phyloP scores from a whole-genome alignment of 2,888 invertebrate species.

The Drosophila mercatorum region DNA sequence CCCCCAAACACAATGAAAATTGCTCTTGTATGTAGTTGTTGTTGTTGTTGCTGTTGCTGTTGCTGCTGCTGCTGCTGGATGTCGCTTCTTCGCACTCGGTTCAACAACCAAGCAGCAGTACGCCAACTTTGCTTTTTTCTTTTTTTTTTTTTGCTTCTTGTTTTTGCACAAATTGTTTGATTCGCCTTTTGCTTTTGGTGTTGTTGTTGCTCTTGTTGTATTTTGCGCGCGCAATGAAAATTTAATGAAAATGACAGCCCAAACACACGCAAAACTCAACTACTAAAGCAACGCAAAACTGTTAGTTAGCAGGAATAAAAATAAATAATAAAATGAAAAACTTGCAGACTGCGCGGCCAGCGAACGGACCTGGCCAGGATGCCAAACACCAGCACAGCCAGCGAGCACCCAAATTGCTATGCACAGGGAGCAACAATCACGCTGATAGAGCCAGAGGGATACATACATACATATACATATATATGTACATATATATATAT shows the following conservation, averaged over 20 bases:
- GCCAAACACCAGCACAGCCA: conserved; percentile 18
- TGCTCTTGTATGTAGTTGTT: conserved; percentile 19
- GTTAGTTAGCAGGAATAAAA: conserved; percentile 50
- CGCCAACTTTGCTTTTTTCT: conserved; percentile 45
- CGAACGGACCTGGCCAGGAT: conserved; percentile 27
- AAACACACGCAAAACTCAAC: conserved; percentile 53
- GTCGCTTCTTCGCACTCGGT: conserved; percentile 56
- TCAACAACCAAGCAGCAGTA: conserved; percentile 57
- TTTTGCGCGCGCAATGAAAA: conserved; percentile 77
- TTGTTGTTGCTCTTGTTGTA: conserved; percentile 42
- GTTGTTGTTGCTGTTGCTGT: no score
- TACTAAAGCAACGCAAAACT: conserved; percentile 40
- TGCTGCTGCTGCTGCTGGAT: conserved; percentile 25
- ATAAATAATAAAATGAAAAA: conserved; percentile 43
- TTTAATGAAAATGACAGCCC: conserved; percentile 75
- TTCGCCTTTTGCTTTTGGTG: conserved; percentile 33
- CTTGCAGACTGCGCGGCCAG: conserved; percentile 13
- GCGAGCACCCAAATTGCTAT: conserved; percentile 41
- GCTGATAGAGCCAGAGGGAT: conserved; percentile 6
- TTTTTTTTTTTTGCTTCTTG: conserved; percentile 23
- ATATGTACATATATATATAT: background rate
- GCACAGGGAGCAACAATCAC: conserved; percentile 27
- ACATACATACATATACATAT: background rate
- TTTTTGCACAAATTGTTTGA: conserved; percentile 57
- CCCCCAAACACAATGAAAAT: conserved; percentile 64